Evolutionary conservation across 2,113 vertebrate species (phyloP).

Genomic region (Typhlomys cinereus): DNA sequence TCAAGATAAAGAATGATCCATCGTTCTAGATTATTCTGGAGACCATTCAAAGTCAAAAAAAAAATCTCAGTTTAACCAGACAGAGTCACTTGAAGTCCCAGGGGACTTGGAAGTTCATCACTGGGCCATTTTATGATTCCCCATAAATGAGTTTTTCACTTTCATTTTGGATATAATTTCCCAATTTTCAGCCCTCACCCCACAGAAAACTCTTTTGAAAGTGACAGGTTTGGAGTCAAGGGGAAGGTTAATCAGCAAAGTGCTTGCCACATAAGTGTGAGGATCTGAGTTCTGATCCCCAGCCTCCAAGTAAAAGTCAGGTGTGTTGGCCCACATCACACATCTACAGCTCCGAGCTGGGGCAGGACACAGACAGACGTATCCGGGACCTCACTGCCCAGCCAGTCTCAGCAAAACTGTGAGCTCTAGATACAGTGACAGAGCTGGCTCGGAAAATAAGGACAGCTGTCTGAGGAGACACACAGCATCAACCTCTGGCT

Average conservation of each 20-base stretch:
- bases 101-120: background rate
- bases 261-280: background rate
- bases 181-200: background rate
- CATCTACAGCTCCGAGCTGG: background rate
- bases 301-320: background rate
- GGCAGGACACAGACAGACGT: no score
- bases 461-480: background rate
- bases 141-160: background rate
- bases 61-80: background rate
- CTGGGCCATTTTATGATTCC: background rate
- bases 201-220: background rate
- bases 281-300: background rate
- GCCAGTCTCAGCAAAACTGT: background rate
- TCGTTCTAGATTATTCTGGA: rapidly evolving
- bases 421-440: background rate
- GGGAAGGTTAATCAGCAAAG: background rate
- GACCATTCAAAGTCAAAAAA: background rate
- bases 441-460: background rate
- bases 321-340: no score
- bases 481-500: background rate
- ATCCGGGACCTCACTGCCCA: background rate
- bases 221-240: no score
- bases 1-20: background rate
- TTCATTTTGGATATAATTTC: background rate
- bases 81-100: background rate